These are phyloP conservation scores for Squalus acanthias DNA, from an alignment of 2,797 vertebrate genomes.

Conservation along the genomic window DNA sequence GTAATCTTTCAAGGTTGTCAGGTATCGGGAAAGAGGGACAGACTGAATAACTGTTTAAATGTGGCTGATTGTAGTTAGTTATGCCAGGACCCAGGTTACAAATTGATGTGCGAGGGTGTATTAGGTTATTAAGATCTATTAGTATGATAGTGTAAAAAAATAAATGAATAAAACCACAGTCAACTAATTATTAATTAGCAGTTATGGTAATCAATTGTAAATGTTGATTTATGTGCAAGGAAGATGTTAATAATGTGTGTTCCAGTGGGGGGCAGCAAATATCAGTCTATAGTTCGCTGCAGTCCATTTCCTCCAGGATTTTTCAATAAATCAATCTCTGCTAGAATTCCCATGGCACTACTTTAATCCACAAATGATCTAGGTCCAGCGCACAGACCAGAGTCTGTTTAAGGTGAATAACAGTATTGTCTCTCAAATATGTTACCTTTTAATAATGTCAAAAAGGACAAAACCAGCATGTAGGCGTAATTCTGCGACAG, in stretches of 20 bases:
- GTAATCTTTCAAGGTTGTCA: neutral
- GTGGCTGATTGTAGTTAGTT: neutral
- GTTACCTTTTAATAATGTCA: neutral
- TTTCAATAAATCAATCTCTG: neutral
- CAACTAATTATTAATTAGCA: neutral
- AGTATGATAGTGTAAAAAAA: neutral
- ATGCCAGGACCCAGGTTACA: neutral
- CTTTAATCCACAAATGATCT: neutral
- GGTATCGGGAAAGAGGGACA: neutral
- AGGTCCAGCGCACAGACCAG: neutral
- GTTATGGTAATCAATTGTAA: neutral
- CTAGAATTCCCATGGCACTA: neutral
- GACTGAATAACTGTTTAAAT: neutral
- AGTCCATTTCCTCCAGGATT: neutral
- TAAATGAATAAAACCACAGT: neutral
- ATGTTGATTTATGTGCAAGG: neutral
- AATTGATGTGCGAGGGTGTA: neutral
- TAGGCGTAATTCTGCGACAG: neutral
- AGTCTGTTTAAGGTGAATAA: slow-evolving; percentile 11
- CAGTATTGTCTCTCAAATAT: neutral
- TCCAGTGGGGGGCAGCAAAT: slow-evolving; percentile 36
- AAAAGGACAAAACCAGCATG: neutral
- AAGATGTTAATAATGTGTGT: neutral
- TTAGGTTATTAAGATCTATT: neutral
- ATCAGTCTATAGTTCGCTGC: neutral